Evolutionary conservation across 2,888 invertebrate genomes (phyloP).

Genomic region (Petrophora chlorosata): DNA sequence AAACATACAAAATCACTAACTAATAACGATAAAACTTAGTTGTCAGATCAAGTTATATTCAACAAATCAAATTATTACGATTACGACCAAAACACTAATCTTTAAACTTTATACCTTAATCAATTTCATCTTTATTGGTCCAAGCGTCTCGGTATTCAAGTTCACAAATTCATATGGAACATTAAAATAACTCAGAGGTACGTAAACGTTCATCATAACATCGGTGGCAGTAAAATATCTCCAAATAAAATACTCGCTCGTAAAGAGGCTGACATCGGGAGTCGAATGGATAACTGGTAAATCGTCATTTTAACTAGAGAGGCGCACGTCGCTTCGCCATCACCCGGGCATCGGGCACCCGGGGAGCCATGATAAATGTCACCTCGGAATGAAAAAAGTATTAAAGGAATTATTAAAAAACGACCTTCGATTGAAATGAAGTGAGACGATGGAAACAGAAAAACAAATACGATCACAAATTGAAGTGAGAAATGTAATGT

Average conservation of each 20-base stretch:
- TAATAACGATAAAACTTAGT: conserved; percentile 16
- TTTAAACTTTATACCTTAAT: conserved; percentile 58
- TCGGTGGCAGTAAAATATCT: conserved; percentile 77
- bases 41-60: conserved; percentile 31
- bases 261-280: conserved; percentile 78
- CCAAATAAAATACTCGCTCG: conserved; percentile 77
- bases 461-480: conserved; percentile 75
- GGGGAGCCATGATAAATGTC: conserved; percentile 80
- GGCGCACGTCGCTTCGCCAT: conserved; percentile 58
- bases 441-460: conserved; percentile 68
- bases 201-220: conserved; percentile 78
- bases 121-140: conserved; percentile 61
- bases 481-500: conserved; percentile 80
- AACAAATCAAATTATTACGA: conserved; percentile 30
- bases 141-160: conserved; percentile 52
- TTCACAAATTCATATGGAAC: conserved; percentile 65
- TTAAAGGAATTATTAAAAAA: conserved; percentile 61
- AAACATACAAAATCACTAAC: conserved; percentile 8
- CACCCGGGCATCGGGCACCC: too few relatives aligned
- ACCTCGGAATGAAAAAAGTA: conserved; percentile 77
- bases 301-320: conserved; percentile 74
- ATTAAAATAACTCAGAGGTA: conserved; percentile 68
- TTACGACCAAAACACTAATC: conserved; percentile 31
- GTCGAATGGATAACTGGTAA: conserved; percentile 75
- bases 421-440: conserved; percentile 71